These are phyloP conservation scores for Cossypha caffra DNA, from an alignment of 2,797 vertebrate genomes.

Conservation along the genomic window DNA sequence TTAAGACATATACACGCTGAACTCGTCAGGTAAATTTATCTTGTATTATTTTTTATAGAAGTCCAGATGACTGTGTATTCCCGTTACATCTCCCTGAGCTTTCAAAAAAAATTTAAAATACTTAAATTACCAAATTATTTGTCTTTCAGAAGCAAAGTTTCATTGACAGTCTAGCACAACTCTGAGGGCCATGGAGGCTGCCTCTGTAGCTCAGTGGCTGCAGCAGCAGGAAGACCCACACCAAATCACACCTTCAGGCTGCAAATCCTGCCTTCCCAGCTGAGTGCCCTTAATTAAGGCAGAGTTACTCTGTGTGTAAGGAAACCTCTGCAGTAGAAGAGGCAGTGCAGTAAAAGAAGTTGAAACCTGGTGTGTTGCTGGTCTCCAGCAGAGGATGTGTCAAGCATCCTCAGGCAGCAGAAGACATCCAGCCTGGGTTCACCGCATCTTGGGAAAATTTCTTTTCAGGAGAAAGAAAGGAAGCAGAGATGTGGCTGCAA, in stretches of 20 bases:
- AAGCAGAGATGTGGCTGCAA: not conserved
- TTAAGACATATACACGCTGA: not conserved
- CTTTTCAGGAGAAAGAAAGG: not conserved
- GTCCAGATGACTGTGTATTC: not conserved
- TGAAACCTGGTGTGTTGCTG: not conserved
- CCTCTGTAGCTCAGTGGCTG: not conserved
- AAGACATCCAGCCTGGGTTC: not conserved
- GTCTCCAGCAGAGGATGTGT: not conserved
- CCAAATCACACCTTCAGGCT: not conserved
- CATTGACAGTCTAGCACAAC: not conserved
- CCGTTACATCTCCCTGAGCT: not conserved
- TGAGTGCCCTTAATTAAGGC: not conserved
- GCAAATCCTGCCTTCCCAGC: not conserved
- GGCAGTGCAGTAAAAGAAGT: not conserved
- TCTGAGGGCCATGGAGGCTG: not conserved
- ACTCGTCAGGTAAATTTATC: constrained; percentile 39
- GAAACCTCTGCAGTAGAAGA: not conserved
- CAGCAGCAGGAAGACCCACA: not conserved
- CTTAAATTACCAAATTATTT: not conserved
- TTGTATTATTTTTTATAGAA: constrained; percentile 29
- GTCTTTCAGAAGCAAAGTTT: not conserved
- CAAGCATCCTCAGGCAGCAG: not conserved
- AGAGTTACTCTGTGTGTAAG: not conserved
- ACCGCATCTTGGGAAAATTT: not conserved
- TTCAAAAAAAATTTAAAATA: not conserved